These are phyloP conservation scores for Emys orbicularis DNA, from an alignment of 2,797 vertebrate genomes.

Conservation along the genomic window DNA sequence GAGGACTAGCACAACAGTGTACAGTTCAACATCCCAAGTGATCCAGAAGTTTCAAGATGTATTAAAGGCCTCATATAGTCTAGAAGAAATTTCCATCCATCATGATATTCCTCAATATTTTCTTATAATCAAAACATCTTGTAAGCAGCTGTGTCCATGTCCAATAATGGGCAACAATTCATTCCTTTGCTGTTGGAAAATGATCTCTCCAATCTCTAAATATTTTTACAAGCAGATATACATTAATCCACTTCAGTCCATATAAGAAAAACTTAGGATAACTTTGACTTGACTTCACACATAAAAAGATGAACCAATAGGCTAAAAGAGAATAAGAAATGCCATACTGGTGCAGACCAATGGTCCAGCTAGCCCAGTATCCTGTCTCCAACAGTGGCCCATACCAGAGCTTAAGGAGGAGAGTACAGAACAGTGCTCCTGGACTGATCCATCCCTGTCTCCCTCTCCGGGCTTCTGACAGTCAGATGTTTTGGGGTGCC, in stretches of 20 bases:
- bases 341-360: not conserved
- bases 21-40: not conserved
- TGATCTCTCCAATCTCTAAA: not conserved
- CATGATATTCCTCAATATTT: accelerated
- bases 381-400: not conserved
- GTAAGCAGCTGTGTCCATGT: not conserved
- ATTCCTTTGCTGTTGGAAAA: accelerated
- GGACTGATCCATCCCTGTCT: not conserved
- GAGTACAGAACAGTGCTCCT: not conserved
- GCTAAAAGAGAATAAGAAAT: not conserved
- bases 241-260: not conserved
- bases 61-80: not conserved
- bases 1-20: not conserved
- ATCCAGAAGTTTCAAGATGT: not conserved
- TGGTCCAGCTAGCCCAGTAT: not conserved
- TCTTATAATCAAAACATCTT: accelerated
- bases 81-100: not conserved
- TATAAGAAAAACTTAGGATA: not conserved
- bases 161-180: not conserved
- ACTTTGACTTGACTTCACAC: not conserved
- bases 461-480: not conserved
- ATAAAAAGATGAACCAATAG: not conserved
- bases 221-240: not conserved
- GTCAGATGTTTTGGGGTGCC: not conserved
- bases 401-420: not conserved